Conservation (phyloP, 2,113 vertebrate species). For the Falcunculus frontatus region DNA sequence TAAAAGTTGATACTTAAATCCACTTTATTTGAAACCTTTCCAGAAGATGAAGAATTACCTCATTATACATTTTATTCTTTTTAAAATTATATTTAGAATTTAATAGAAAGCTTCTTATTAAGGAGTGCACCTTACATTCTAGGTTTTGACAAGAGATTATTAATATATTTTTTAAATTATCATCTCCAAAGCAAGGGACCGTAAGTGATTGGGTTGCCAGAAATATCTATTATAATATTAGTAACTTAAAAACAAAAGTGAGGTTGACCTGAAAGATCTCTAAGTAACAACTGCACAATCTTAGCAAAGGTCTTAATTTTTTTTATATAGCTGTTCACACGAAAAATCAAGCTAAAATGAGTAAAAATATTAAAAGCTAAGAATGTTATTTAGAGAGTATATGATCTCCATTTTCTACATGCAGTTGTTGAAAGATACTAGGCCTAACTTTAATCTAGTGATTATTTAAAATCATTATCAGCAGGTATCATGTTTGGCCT, state of each 20-base stretch:
- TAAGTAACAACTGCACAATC: neutral
- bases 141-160: constrained; percentile 57
- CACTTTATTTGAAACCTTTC: constrained; percentile 27
- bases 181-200: constrained; percentile 6
- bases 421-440: neutral
- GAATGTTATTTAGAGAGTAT: neutral
- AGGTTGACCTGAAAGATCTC: constrained; percentile 10
- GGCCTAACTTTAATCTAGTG: neutral
- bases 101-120: neutral
- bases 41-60: neutral
- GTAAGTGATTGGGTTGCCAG: constrained; percentile 47
- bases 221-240: constrained; percentile 54
- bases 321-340: neutral
- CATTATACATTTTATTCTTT: constrained; percentile 2
- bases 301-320: neutral
- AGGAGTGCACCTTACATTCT: constrained; percentile 21
- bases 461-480: neutral
- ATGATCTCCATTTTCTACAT: neutral
- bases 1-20: constrained; percentile 17
- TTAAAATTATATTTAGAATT: constrained; percentile 22
- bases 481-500: neutral
- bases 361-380: neutral
- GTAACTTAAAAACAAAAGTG: constrained; percentile 23
- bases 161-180: constrained; percentile 53
- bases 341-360: neutral